Evolutionary conservation across 2,797 vertebrate genomes (phyloP).

Genomic region (Streptopelia turtur): DNA sequence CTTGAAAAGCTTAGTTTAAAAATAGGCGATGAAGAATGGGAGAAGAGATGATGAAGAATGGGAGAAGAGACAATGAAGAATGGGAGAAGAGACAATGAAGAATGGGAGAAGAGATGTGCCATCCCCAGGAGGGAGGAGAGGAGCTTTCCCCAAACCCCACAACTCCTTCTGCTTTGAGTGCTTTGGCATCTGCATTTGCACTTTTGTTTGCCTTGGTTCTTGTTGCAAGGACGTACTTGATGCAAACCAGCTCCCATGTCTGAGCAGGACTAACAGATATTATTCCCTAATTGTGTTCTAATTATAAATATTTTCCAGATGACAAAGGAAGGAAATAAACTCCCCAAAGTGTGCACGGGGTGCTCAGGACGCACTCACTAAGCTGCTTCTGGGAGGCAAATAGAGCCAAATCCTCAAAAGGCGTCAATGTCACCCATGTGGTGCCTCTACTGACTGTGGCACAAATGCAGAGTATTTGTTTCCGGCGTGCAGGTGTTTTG

Average conservation of each 20-base stretch:
- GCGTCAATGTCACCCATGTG: fast-evolving
- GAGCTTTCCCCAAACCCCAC: neutral
- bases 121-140: neutral
- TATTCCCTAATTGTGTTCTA: neutral
- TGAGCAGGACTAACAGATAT: neutral
- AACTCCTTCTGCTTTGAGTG: neutral
- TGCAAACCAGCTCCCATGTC: neutral
- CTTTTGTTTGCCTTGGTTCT: neutral
- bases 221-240: neutral
- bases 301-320: neutral
- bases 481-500: neutral
- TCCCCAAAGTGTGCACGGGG: fast-evolving
- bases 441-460: fast-evolving
- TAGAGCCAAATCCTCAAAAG: neutral
- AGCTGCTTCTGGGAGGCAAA: neutral
- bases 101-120: neutral
- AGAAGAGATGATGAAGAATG: neutral
- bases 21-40: neutral
- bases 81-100: neutral
- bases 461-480: neutral
- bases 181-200: neutral
- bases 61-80: neutral
- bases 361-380: neutral
- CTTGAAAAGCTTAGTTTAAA: neutral
- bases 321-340: neutral